These are phyloP conservation scores for Drosophila prolongata DNA, from an alignment of 2,888 invertebrate species.

Conservation along the genomic window DNA sequence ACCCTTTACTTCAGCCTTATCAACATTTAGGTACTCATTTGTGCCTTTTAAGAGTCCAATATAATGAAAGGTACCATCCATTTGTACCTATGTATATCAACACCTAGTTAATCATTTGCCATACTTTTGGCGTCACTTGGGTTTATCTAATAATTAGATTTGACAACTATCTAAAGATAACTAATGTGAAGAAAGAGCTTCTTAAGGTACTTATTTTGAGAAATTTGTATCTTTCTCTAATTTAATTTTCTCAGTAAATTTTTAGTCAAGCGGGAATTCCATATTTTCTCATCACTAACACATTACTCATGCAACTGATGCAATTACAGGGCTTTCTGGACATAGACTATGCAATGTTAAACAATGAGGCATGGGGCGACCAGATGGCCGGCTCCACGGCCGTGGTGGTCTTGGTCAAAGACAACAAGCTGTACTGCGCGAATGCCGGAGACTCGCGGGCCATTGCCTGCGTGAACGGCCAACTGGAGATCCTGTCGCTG, in stretches of 20 bases:
- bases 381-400: conserved; percentile 98
- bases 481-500: conserved; percentile 89
- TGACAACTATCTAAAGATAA: conserved; percentile 1
- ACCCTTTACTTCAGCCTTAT: no score
- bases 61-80: no score
- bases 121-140: not conserved
- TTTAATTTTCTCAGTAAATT: not conserved
- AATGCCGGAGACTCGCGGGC: conserved; percentile 99
- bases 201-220: conserved; percentile 2
- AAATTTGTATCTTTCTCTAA: not conserved
- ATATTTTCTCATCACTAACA: not conserved
- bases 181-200: not conserved
- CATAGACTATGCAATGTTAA: conserved; percentile 96
- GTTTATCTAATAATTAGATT: no score
- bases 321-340: conserved; percentile 91
- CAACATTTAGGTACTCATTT: not conserved
- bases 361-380: conserved; percentile 93
- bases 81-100: not conserved
- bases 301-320: conserved; percentile 22
- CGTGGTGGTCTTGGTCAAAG: conserved; percentile 92
- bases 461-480: conserved; percentile 94
- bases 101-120: not conserved
- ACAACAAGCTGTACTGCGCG: conserved; percentile 94
- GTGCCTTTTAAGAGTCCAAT: no score
- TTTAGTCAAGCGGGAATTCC: not conserved